Base-by-base conservation (phyloP, 2,888 invertebrate species). In the Ramazzottius varieornatus region DNA sequence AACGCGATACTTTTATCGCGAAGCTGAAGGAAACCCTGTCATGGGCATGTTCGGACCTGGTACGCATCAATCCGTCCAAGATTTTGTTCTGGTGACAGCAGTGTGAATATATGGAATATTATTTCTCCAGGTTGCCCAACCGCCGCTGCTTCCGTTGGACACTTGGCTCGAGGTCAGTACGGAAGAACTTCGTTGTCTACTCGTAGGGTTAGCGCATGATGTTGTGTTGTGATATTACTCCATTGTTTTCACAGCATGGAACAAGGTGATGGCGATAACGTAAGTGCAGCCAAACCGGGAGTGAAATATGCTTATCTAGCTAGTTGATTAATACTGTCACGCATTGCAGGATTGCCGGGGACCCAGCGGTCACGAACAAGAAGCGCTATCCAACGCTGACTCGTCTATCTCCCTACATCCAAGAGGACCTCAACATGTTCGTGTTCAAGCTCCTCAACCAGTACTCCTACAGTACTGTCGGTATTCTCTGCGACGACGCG, bases 31-130 rank as follows among this genome's bases (percentile, higher is more conserved):
- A 13, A 54, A 54, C 29, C 54, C 54, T 8, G 54, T 54, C 29
- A 54, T 54, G 54, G 54, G 54, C 8, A 54, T 54, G 54, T 54
- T 54, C 29, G 54, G 54, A 24, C 54, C 54, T 16, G 54, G 54
- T 54, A 29, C 8, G n/a, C n/a, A n/a, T n/a, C n/a, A n/a, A n/a
- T n/a, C n/a, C n/a, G n/a, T n/a, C n/a, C n/a, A n/a, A n/a, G n/a
- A n/a, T n/a, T n/a, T n/a, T n/a, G n/a, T n/a, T n/a, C n/a, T n/a
- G n/a, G n/a, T n/a, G n/a, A n/a, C n/a, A n/a, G n/a, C n/a, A n/a
- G n/a, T n/a, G n/a, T n/a, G n/a, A n/a, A n/a, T n/a, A n/a, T n/a
- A n/a, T n/a, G n/a, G n/a, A n/a, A n/a, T n/a, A n/a, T n/a, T n/a
- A n/a, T n/a, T 54, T 13, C 24, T 54, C 4, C 54, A 54, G 54